Evolutionary conservation across 2,888 invertebrate species (phyloP).

Genomic region (Holacanthella duospinosa): DNA sequence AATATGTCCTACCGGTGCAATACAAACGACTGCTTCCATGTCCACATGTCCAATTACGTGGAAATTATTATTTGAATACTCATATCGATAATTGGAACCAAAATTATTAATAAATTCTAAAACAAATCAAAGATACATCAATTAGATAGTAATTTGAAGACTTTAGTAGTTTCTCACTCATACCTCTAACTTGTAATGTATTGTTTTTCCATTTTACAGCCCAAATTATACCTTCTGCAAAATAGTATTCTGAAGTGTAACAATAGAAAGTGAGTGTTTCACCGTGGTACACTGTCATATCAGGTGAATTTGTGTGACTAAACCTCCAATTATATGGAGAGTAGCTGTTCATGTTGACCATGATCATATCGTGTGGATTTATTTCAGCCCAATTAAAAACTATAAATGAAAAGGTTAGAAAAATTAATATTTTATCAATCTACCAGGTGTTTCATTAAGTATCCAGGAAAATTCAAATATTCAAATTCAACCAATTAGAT

Average conservation of each 20-base stretch:
- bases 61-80: neutral
- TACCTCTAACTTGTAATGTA: neutral
- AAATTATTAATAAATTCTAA: neutral
- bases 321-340: neutral
- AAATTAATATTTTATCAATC: no score
- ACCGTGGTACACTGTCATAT: conserved; percentile 6
- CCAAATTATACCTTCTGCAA: conserved; percentile 10
- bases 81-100: neutral
- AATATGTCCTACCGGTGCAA: conserved; percentile 4
- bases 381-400: conserved; percentile 10
- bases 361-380: conserved; percentile 6
- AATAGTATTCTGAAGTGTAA: conserved; percentile 6
- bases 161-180: neutral
- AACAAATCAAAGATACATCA: neutral
- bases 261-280: neutral
- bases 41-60: neutral
- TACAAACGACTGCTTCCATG: conserved; percentile 9
- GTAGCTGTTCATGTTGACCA: neutral
- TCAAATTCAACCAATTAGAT: no score
- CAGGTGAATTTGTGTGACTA: neutral
- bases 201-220: conserved; percentile 6
- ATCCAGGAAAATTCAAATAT: no score
- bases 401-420: neutral
- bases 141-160: neutral
- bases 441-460: no score